Evolutionary conservation across 53 echinoderm and acorn worm genomes (phyloP).

Genomic region (Holothuria scabra): DNA sequence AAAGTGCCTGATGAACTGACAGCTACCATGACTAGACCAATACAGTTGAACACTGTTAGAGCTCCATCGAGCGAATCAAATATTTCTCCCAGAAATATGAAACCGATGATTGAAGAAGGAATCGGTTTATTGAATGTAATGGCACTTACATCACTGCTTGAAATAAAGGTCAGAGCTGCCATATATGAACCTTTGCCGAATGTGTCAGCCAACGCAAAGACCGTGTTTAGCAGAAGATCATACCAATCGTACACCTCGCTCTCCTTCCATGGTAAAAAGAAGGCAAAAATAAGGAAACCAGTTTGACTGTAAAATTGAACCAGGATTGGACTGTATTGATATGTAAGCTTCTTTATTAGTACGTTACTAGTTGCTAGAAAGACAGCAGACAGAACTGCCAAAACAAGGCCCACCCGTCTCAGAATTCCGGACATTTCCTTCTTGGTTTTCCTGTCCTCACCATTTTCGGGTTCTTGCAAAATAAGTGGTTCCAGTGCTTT

Average conservation of each 20-base stretch:
- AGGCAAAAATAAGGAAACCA: neutral
- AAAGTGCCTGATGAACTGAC: neutral
- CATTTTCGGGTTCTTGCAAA: too few species aligned
- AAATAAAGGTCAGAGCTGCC: neutral
- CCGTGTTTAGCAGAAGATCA: neutral
- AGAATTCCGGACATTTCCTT: too few species aligned
- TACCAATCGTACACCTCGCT: neutral
- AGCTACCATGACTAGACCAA: constrained; percentile 7
- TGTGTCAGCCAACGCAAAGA: neutral
- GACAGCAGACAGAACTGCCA: neutral
- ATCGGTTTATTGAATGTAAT: constrained; percentile 6
- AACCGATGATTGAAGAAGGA: neutral
- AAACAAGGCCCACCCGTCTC: neutral
- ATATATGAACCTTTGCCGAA: neutral
- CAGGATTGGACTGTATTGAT: neutral
- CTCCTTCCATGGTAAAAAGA: constrained; percentile 1
- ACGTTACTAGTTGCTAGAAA: neutral
- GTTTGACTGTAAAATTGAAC: neutral
- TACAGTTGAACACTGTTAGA: neutral
- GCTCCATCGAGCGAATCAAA: neutral
- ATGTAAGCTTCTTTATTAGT: neutral
- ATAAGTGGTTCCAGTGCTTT: too few species aligned
- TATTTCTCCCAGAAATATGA: constrained; percentile 10
- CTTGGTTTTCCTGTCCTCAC: too few species aligned
- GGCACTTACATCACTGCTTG: neutral